Conservation (phyloP, 2,113 vertebrate genomes). For the Nycticorax nycticorax region DNA sequence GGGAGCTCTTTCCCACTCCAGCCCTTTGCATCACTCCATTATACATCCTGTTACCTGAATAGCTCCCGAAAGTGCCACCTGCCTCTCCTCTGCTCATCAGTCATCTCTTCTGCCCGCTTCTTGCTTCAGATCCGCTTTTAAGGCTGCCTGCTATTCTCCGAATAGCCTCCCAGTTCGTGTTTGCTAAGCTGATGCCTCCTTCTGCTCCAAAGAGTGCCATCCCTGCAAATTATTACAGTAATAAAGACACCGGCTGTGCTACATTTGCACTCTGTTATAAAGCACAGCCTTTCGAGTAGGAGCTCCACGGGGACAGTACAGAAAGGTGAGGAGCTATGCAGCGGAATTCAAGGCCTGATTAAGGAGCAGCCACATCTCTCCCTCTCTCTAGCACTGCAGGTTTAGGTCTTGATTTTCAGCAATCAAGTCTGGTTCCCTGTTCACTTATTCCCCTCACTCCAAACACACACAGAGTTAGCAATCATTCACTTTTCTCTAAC, state of each 20-base stretch:
- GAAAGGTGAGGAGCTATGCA: constrained; percentile 36
- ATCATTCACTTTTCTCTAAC: neutral
- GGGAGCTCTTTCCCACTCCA: neutral
- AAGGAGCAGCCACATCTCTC: constrained; percentile 23
- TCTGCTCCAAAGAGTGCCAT: constrained; percentile 55
- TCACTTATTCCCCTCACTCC: constrained; percentile 27
- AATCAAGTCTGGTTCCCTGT: constrained; percentile 18
- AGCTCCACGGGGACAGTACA: constrained; percentile 4
- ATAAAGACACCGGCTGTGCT: constrained; percentile 52
- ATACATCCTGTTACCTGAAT: constrained; percentile 29
- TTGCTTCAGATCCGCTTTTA: neutral
- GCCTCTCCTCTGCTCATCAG: constrained; percentile 23
- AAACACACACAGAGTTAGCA: neutral
- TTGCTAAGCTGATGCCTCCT: constrained; percentile 53
- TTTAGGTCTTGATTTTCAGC: constrained; percentile 27
- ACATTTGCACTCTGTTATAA: constrained; percentile 35
- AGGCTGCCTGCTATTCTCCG: constrained; percentile 33
- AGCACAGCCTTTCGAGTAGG: constrained; percentile 15
- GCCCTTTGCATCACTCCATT: neutral
- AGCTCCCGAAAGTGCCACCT: neutral
- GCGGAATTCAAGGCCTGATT: constrained; percentile 29
- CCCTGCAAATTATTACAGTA: constrained; percentile 57
- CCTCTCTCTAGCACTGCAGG: neutral
- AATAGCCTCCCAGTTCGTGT: constrained; percentile 42
- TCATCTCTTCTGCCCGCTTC: neutral